Base-by-base conservation (phyloP, 2,113 vertebrate species). In the Thalassarche chlororhynchos region DNA sequence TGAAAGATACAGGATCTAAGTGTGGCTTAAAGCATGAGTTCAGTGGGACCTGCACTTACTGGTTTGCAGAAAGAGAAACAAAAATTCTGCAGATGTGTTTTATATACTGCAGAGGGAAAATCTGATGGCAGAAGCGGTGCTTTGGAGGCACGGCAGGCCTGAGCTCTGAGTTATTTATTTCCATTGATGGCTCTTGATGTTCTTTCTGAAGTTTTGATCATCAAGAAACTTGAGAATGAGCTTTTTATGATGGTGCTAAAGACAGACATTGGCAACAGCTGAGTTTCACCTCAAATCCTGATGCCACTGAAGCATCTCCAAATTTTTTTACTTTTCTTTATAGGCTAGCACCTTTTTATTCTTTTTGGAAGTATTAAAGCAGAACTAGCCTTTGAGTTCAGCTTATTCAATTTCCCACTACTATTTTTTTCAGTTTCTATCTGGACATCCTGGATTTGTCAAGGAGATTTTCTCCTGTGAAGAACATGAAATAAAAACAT, bases 381-480 rank as follows among this genome's bases (percentile, higher is more conserved):
- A 85, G 66, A 94, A 86, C 46, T 40, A 92, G 74, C 62, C 91
- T 79, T 74, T 87, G 61, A 87, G 65, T 81, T 90, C 81, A 93
- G 58, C 70, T 93, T 58, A 92, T 83, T 87, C 71, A 49, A 51
- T 85, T 83, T 83, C 61, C 75, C 57, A 38, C 38, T 42, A 47
- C 52, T 87, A 8, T 15, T 83, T 69, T 71, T 88, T 78, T 47
- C 14, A 57, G 58, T 61, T 88, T 91, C 82, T 90, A 58, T 90
- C 93, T 92, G 78, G 75, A 83, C 90, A 95, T 88, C 75, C 78
- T 86, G 87, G 84, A 97, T 92, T 92, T 94, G 75, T 84, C 95
- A 97, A 93, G 93, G 92, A 97, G 91, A 96, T 91, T 96, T 96
- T 94, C 95, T 95, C 85, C 68, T 77, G 79, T 83, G 90, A 95